Evolutionary conservation across 1,140 invertebrate species (phyloP).

Genomic region (Penaeus indicus): DNA sequence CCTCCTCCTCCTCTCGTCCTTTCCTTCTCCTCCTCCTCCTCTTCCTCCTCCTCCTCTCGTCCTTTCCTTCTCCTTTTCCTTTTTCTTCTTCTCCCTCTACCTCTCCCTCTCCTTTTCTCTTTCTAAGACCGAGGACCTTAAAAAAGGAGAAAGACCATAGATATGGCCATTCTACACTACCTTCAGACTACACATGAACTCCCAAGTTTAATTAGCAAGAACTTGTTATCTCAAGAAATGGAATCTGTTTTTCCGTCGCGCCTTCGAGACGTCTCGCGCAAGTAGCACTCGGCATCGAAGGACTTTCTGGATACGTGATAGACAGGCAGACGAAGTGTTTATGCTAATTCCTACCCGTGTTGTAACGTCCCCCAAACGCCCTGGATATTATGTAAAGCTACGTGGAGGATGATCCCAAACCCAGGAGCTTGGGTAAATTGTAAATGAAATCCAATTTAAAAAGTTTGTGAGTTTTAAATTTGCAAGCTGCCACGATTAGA

Average conservation of each 20-base stretch:
- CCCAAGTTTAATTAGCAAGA: no score
- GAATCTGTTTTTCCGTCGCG: no score
- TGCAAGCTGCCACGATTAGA: constrained; percentile 58
- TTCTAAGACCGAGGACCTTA: no score
- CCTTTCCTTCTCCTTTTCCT: not conserved
- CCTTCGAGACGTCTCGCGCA: no score
- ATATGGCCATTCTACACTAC: no score
- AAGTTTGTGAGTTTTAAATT: constrained; percentile 62
- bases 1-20: not conserved
- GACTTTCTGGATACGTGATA: no score
- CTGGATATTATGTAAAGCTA: constrained; percentile 1
- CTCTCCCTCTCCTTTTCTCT: no score
- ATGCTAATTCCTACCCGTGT: not conserved
- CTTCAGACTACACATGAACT: no score
- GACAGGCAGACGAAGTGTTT: not conserved
- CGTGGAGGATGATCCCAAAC: constrained; percentile 36
- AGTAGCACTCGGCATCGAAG: no score
- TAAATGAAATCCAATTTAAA: constrained; percentile 60
- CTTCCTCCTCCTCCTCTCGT: not conserved
- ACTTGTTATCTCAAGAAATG: no score
- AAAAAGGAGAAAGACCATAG: no score
- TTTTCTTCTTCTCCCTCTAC: not conserved
- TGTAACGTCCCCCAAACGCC: no score
- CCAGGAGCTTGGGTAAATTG: constrained; percentile 47
- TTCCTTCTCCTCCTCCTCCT: not conserved